phyloP scores from a whole-genome alignment of 2,113 vertebrate genomes.

The Embiotoca jacksoni region DNA sequence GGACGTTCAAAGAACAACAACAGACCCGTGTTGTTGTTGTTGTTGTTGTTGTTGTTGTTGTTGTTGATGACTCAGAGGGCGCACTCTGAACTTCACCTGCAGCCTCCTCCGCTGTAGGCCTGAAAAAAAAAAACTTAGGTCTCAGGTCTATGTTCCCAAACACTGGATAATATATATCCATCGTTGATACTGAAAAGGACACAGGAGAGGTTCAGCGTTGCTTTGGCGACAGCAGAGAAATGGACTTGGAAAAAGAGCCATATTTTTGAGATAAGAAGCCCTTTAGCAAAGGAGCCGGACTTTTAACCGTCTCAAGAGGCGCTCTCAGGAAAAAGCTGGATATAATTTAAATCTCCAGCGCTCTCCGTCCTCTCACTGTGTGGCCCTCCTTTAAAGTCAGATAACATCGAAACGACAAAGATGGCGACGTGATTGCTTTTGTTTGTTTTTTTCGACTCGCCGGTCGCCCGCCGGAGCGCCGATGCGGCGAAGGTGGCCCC shows the following conservation, averaged over 20 bases:
- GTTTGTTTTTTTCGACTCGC: slow-evolving; percentile 24
- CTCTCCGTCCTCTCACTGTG: slow-evolving; percentile 7
- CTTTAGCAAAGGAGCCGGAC: slow-evolving; percentile 1
- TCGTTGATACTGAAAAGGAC: neutral
- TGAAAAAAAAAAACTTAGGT: slow-evolving; percentile 16
- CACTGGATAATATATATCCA: neutral
- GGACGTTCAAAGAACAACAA: slow-evolving; percentile 32
- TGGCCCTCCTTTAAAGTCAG: slow-evolving; percentile 22
- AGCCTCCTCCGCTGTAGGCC: neutral
- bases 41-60: slow-evolving; percentile 9
- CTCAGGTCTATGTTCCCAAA: neutral
- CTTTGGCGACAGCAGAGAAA: too few relatives aligned
- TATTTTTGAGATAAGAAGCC: neutral
- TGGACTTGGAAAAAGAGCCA: too few relatives aligned
- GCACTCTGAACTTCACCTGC: slow-evolving; percentile 28
- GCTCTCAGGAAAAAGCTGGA: slow-evolving; percentile 2
- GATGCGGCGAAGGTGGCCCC: slow-evolving; percentile 46
- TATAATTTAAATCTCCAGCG: slow-evolving; percentile 12
- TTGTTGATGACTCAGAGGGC: neutral
- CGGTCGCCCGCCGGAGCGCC: slow-evolving; percentile 35
- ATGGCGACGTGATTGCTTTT: slow-evolving; percentile 42
- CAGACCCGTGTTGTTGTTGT: slow-evolving; percentile 16
- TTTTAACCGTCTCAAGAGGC: neutral
- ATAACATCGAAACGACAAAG: slow-evolving; percentile 46
- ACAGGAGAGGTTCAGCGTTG: too few relatives aligned